Percentiles rank a stretch among this genome's conserved stretches.
phyloP scores from a whole-genome alignment of 2,113 vertebrate genomes.

The Siphamia tubifer region DNA sequence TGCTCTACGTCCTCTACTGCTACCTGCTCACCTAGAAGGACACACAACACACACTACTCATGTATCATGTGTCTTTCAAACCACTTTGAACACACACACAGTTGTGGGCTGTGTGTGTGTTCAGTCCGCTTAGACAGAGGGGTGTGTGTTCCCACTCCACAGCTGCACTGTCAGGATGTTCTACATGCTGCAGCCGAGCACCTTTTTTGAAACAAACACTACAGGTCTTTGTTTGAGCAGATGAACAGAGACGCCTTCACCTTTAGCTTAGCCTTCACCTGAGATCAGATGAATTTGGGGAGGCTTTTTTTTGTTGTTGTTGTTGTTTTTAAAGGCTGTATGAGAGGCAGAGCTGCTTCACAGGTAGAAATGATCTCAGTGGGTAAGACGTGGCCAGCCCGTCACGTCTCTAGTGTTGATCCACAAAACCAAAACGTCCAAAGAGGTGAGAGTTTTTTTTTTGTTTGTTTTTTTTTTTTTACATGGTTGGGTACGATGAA shows the following conservation, averaged over 20 bases:
- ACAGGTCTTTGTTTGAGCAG: neutral
- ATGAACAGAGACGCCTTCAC: constrained; percentile 51
- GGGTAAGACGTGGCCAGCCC: too few species aligned
- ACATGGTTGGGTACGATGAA: too few species aligned
- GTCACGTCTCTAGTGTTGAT: too few species aligned
- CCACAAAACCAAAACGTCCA: too few species aligned
- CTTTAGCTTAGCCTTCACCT: constrained; percentile 21
- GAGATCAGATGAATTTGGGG: neutral
- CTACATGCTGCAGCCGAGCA: neutral
- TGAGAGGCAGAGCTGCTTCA: neutral
- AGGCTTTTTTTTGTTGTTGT: too few species aligned
- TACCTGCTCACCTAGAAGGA: constrained; percentile 67
- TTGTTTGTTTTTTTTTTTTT: too few species aligned
- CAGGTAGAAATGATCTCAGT: neutral
- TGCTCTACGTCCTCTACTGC: constrained; percentile 82
- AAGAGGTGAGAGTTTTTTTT: too few species aligned
- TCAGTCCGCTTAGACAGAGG: neutral
- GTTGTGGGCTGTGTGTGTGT: neutral
- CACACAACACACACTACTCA: neutral
- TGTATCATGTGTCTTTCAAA: neutral
- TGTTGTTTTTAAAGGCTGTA: too few species aligned
- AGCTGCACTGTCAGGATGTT: constrained; percentile 14
- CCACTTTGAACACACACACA: neutral
- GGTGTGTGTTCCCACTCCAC: neutral
- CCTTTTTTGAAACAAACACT: constrained; percentile 9